Evolutionary conservation across 2,888 invertebrate species (phyloP).

Genomic region (Xanthorhoe spadicearia): DNA sequence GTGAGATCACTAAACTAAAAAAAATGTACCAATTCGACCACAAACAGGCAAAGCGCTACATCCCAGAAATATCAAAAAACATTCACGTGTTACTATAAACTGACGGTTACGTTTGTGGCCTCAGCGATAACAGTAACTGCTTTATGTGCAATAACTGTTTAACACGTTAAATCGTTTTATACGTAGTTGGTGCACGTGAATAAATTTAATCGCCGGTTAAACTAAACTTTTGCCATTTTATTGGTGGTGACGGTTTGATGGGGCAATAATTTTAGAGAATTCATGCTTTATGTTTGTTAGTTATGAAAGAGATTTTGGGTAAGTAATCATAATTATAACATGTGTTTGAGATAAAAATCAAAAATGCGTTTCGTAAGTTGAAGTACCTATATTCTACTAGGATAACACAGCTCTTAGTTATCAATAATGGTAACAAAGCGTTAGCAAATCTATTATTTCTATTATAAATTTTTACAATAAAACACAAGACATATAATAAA

Average conservation of each 20-base stretch:
- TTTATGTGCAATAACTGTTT: conserved; percentile 71
- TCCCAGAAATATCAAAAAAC: conserved; percentile 51
- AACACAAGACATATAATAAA: too few relatives aligned
- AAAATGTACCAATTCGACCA: conserved; percentile 1
- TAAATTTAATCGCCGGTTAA: conserved; percentile 62
- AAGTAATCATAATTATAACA: too few relatives aligned
- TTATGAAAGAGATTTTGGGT: background rate
- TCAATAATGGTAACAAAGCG: too few relatives aligned
- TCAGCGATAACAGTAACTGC: conserved; percentile 58
- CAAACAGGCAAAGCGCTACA: conserved; percentile 20
- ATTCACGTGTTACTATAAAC: conserved; percentile 64
- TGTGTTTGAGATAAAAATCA: too few relatives aligned
- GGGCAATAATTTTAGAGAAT: conserved; percentile 10
- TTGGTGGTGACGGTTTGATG: conserved; percentile 20
- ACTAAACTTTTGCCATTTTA: conserved; percentile 47
- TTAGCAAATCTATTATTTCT: too few relatives aligned
- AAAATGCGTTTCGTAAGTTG: too few relatives aligned
- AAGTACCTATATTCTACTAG: too few relatives aligned
- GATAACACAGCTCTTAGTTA: too few relatives aligned
- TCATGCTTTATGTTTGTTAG: conserved; percentile 7
- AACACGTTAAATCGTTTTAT: conserved; percentile 61
- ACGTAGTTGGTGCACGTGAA: conserved; percentile 63
- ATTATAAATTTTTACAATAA: too few relatives aligned
- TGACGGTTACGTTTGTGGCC: conserved; percentile 64
- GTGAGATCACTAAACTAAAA: too few relatives aligned